Evolutionary conservation across 2,888 invertebrate species (phyloP).

Genomic region (Ptycholaimellus sp.): DNA sequence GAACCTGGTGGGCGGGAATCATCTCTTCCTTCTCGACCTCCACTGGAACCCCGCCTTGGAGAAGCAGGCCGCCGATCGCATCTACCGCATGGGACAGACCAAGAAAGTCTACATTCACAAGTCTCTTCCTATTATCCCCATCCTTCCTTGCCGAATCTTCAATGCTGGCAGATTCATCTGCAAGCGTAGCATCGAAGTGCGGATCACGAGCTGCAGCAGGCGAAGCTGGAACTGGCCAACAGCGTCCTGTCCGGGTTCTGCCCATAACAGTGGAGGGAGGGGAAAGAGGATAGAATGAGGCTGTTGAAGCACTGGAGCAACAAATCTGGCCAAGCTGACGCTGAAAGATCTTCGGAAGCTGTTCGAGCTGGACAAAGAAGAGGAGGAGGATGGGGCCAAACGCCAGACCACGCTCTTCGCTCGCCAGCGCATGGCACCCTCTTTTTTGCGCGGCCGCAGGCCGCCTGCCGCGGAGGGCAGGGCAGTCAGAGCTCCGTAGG

Average conservation of each 20-base stretch:
- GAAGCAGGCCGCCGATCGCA: constrained; percentile 71
- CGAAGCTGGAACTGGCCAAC: constrained; percentile 47
- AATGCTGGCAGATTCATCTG: constrained; percentile 44
- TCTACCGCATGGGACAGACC: constrained; percentile 66
- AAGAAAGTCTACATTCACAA: constrained; percentile 57
- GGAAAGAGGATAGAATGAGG: too few species aligned
- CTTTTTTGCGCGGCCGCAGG: too few species aligned
- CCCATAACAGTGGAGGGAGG: too few species aligned
- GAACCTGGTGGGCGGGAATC: constrained; percentile 76
- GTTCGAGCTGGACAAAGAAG: constrained; percentile 14
- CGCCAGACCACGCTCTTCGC: too few species aligned
- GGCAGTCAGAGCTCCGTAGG: too few species aligned
- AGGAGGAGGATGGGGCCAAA: too few species aligned
- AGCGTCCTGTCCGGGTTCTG: constrained; percentile 19
- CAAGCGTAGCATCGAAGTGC: constrained; percentile 60
- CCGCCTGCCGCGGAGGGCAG: too few species aligned
- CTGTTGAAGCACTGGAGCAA: too few species aligned
- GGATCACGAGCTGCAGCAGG: constrained; percentile 53
- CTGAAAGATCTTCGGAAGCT: constrained; percentile 15
- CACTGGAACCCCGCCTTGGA: constrained; percentile 93
- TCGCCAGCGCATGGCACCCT: too few species aligned
- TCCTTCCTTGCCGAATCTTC: neutral
- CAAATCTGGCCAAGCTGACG: constrained; percentile 16
- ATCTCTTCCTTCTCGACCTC: constrained; percentile 62
- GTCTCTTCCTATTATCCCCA: constrained; percentile 27